Evolutionary conservation across 2,888 invertebrate species (phyloP), one percentile per base, ranked within the genome.

Genomic region (Athrips mouffetella): DNA sequence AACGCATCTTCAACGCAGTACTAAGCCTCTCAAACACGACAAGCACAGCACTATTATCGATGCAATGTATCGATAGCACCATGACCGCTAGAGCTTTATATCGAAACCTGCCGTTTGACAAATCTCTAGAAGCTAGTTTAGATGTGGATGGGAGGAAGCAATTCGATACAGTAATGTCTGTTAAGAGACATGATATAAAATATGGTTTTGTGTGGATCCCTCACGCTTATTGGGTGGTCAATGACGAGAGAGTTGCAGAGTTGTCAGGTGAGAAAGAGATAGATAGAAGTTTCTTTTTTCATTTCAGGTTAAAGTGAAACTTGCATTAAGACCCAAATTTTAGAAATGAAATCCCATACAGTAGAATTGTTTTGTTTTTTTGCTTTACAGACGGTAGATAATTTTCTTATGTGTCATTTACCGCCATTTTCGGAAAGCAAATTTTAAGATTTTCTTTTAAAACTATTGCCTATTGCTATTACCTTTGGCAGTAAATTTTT

Each of bases 131-230:
- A 58, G 88, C 94, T 0, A 92, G 91, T 18, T 68, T 96, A 1
- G 92, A 94, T 57, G 91, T 94, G 4, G 93, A 96, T 63, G 92
- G 94, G 0, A 87, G 91, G 40, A 93, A 92, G 57, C 92, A 94
- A 66, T 90, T 93, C 39, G 92, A 93, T 55, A 91, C 92, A 0
- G 89, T 89, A 1, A 77, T 92, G 65, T 92, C 93, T 2, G 80
- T 93, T 42, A 86, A 86, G 35, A 83, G 89, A 33, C 80, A 89
- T 40, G 89, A 89, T 47, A 91, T 90, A 15, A 90, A 88, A 51
- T 90, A 94, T 55, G 94, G 95, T 0, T 91, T 83, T 62, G 90
- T 91, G 0, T 95, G 93, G 77, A 85, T 89, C 40, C 95, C 96
- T 0, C 91, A 89, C 63, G 89, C 94, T 21, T 90, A 93, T 57